Evolutionary conservation across 92 coral and sea anemone species (phyloP), one percentile per base, ranked within the genome.

Genomic region (Micromussa lordhowensis): DNA sequence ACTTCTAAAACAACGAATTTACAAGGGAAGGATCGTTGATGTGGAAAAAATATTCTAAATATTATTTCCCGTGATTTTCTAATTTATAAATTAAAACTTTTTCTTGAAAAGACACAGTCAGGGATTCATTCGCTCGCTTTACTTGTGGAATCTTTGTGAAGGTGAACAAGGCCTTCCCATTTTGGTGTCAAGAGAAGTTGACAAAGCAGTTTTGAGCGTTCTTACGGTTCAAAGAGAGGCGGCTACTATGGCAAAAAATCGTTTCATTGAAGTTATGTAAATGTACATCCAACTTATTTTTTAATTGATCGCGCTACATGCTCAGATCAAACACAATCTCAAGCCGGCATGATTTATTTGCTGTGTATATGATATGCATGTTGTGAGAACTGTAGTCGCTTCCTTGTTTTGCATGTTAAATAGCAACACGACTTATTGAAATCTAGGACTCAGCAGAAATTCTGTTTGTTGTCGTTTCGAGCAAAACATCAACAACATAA

Each of bases 391-490:
- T 61, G 30, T 38, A 49, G 30, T 57, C 30, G 72, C 61, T 80
- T 57, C 10, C 54, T 80, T 80, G 73, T 80, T 80, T 58, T 31
- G 40, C 4, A 36, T 44, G n/a, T 24, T 81, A 81, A 81, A 81
- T 81, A 81, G 35, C 13, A 28, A 34, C 70, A 28, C 44, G 53
- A 26, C 34, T 63, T 66, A 61, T 32, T 81, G 19, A 21, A 35
- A 66, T 35, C 57, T 40, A 40, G 7, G 48, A 40, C 72, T 34
- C 34, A 63, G 16, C 74, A 64, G n/a, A 63, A 63, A 36, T 40
- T 81, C 35, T 36, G 75, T 81, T 81, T 81, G 32, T 81, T 81
- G 57, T 38, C 53, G 31, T 51, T 36, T 81, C 61, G n/a, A 68
- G 59, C 36, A 38, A 81, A 81, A 24, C 58, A 48, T 68, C 85